Base-by-base conservation (phyloP, 2,113 vertebrate species). In the Tympanuchus pallidicinctus region DNA sequence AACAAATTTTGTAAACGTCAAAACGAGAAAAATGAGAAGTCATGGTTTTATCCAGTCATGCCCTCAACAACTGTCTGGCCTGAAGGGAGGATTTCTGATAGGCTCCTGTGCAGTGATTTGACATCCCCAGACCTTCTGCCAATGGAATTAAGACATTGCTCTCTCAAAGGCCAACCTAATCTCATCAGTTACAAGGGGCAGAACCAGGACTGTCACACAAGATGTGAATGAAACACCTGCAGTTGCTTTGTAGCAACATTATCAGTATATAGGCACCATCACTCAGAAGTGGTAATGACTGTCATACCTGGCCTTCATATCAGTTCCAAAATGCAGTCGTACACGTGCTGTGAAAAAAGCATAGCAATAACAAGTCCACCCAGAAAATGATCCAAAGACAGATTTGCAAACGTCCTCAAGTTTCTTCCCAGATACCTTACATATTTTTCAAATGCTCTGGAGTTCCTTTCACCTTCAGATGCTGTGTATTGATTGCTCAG, bases 301-400 rank as follows among this genome's bases (percentile, higher is more conserved):
- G 34, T 69, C 73, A 54, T 36, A 76, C 47, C 38, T 88, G 65
- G 22, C 47, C 63, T 82, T 84, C 65, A n/a, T 32, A 42, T 75
- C 40, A 28, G 59, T 81, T 88, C 32, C 36, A n/a, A 93, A 73
- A 83, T 15, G 66, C 14, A 42, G 18, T 77, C 24, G 65, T 73
- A 70, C 42, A 77, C 11, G 64, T 1, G 7, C 30, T 47, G 54
- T 11, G 30, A 80, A 94, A 94, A 94, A 75, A 81, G 42, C 47
- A 13, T 70, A 73, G 65, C 70, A 76, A 63, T 54, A 82, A 48
- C 17, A 30, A 17, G 11, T 76, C 81, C 88, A 50, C 36, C 63
- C 74, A 94, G 63, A 88, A 95, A 86, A 91, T 76, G 59, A 92
- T 59, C 63, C 63, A 47, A 88, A 92, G 64, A 81, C 88, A 87